Evolutionary conservation across 1,140 invertebrate species (phyloP), one percentile per base, ranked within the genome.

Genomic region (Proctacanthus coquilletti): DNA sequence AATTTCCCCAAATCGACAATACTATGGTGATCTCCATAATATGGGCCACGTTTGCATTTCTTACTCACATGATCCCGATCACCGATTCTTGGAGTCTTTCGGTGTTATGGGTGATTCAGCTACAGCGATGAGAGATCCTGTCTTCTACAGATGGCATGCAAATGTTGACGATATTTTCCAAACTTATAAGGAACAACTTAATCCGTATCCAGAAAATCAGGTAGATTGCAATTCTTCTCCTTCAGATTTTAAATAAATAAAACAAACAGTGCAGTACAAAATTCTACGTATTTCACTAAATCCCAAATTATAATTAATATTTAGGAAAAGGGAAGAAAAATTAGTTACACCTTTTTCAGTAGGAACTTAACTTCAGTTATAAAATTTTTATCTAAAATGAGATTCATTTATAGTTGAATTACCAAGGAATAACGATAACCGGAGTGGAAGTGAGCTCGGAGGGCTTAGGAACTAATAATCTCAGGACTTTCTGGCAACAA

Each of bases 111-210:
- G 69, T 10, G 74, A 77, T 47, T 58, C 69, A 0, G 66, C 72
- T 0, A 79, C 75, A 15, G 70, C 74, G 2, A 75, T 80, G 77
- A 66, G 81, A 10, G 82, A 86, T 53, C 81, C 82, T 0, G 54
- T 81, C 10, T 85, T 86, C 60, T 86, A 83, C 55, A 70, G 77
- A 48, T 83, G 74, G 75, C 83, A 85, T 46, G 70, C 74, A 4
- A 75, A 72, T 45, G 64, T 85, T 18, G 78, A 87, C 44, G 69
- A 80, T 23, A 57, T 87, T 2, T 84, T 84, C 61, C 59, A 69
- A 33, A 64, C 75, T 45, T 73, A 75, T 51, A 85, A 85, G 57
- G 66, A 64, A 29, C 73, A 70, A 13, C 52, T 83, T 4, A 60
- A 69, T 3, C 50, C 65, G 29, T 80, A 80, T 41, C 65, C 52